phyloP scores from a whole-genome alignment of 2,113 vertebrate genomes.

The Mirza zaza region DNA sequence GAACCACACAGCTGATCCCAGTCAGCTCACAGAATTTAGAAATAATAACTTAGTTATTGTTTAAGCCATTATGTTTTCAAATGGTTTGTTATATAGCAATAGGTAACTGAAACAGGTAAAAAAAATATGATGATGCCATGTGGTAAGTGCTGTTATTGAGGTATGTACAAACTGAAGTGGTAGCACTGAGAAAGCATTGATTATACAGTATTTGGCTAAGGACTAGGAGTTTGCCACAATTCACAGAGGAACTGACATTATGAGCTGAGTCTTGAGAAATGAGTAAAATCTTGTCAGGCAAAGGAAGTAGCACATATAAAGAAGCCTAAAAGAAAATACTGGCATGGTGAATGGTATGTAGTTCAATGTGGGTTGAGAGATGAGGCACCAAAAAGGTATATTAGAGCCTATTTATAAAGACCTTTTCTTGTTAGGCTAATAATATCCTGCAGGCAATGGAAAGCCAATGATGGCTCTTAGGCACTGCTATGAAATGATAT shows the following conservation, averaged over 20 bases:
- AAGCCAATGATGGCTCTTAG: background rate
- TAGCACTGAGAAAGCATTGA: background rate
- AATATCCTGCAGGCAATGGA: background rate
- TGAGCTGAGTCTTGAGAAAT: background rate
- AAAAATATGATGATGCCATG: background rate
- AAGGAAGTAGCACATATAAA: background rate
- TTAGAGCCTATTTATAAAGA: background rate
- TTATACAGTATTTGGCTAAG: background rate
- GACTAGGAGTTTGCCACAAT: background rate
- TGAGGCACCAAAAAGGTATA: background rate
- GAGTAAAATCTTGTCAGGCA: background rate
- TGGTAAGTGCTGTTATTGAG: background rate
- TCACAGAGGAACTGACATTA: background rate
- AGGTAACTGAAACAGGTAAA: background rate
- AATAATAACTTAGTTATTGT: background rate
- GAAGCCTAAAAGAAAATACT: background rate
- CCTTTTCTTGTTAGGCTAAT: background rate
- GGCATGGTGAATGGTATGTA: background rate
- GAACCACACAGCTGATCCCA: background rate
- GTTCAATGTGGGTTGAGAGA: background rate
- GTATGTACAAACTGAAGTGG: background rate
- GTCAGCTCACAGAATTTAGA: background rate
- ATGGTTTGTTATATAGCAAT: background rate
- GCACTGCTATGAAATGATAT: background rate
- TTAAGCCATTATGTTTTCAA: background rate